Evolutionary conservation across 2,797 vertebrate genomes (phyloP).

Genomic region (Kryptopterus vitreolus): DNA sequence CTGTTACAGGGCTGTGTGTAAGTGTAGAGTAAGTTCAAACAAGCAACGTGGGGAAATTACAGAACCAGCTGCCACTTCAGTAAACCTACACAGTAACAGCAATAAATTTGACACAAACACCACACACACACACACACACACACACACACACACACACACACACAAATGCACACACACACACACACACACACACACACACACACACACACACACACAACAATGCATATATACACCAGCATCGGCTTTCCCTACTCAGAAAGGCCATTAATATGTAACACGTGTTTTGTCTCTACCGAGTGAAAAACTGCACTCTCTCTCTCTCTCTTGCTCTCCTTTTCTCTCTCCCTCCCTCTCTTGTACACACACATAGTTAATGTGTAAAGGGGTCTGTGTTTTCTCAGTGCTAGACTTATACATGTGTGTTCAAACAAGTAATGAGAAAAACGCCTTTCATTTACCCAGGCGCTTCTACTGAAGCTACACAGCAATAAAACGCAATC

Average conservation of each 20-base stretch:
- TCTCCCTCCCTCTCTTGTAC: not conserved
- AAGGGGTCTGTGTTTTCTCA: constrained; percentile 1
- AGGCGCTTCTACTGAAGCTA: not conserved
- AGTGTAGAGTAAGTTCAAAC: not conserved
- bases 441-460: constrained; percentile 15
- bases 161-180: not conserved
- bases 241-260: constrained; percentile 1
- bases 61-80: constrained; percentile 13
- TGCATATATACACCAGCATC: not conserved
- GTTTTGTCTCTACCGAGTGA: not conserved
- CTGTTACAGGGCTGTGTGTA: not conserved
- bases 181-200: not conserved
- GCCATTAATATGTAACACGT: not conserved
- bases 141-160: not conserved
- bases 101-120: constrained; percentile 2
- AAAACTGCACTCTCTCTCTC: not conserved
- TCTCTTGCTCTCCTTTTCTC: too few species aligned
- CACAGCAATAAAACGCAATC: constrained; percentile 11
- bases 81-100: not conserved
- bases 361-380: constrained; percentile 13
- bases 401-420: constrained; percentile 23
- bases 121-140: constrained; percentile 2
- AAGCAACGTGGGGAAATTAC: constrained; percentile 11
- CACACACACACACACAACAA: not conserved
- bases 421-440: constrained; percentile 21